phyloP scores from a whole-genome alignment of 1,140 invertebrate genomes.

The Aradophagus sp. region DNA sequence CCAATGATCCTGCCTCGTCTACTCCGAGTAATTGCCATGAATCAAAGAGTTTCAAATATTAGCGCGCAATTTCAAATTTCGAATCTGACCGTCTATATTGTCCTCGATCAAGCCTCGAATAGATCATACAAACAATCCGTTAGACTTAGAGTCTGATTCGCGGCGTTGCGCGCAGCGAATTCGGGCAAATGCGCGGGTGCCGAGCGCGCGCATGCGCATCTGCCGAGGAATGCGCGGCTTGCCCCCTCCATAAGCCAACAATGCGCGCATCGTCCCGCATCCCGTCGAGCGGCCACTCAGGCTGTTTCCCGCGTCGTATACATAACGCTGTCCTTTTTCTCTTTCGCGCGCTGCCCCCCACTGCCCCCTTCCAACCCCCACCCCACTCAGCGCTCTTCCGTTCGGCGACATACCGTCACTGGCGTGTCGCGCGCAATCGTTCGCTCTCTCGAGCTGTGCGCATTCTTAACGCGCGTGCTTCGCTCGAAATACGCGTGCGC shows the following conservation, averaged over 20 bases:
- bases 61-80: too few species aligned
- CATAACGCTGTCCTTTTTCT: slow-evolving; percentile 29
- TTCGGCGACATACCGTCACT: slow-evolving; percentile 47
- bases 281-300: slow-evolving; percentile 1
- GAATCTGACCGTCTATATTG: too few species aligned
- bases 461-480: slow-evolving; percentile 18
- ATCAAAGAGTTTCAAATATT: too few species aligned
- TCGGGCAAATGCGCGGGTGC: slow-evolving; percentile 59
- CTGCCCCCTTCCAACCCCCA: too few species aligned
- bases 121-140: too few species aligned
- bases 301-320: slow-evolving; percentile 18
- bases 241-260: slow-evolving; percentile 39
- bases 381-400: too few species aligned
- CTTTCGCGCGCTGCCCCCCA: slow-evolving; percentile 18
- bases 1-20: too few species aligned
- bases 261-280: slow-evolving; percentile 5
- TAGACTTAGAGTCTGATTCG: too few species aligned
- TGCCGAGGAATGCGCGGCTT: slow-evolving; percentile 68
- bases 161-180: slow-evolving; percentile 6
- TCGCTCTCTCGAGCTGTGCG: slow-evolving; percentile 17
- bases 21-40: too few species aligned
- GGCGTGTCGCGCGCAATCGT: slow-evolving; percentile 22
- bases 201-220: slow-evolving; percentile 60
- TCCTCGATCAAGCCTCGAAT: too few species aligned
- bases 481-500: slow-evolving; percentile 6